phyloP scores from a whole-genome alignment of 1,140 invertebrate genomes.

The Cepaea nemoralis region DNA sequence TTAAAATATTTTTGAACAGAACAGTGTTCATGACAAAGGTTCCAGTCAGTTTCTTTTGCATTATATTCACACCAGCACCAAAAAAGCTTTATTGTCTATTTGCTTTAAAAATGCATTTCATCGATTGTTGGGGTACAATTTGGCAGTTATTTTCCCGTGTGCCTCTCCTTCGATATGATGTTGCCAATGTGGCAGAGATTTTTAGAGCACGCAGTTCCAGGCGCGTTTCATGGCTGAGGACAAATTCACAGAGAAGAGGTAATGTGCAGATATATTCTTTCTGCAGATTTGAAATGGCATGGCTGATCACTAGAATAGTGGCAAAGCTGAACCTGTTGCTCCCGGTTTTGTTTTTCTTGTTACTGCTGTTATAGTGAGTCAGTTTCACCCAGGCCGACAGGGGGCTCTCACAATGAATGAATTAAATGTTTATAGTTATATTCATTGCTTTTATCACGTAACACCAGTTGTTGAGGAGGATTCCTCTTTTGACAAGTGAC shows the following conservation, averaged over 20 bases:
- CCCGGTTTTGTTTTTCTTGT: background rate
- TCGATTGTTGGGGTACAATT: background rate
- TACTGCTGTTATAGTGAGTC: background rate
- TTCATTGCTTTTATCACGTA: slow-evolving; percentile 9
- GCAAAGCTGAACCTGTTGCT: background rate
- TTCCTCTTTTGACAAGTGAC: slow-evolving; percentile 24
- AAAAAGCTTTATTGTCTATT: background rate
- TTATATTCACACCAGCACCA: background rate
- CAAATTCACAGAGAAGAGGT: slow-evolving; percentile 26
- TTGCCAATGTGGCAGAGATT: slow-evolving; percentile 18
- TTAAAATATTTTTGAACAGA: too few relatives aligned
- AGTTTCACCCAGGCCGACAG: background rate
- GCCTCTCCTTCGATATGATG: slow-evolving; percentile 23
- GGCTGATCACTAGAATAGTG: background rate
- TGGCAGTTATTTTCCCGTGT: slow-evolving; percentile 16
- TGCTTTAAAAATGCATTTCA: background rate
- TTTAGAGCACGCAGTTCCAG: slow-evolving; percentile 26
- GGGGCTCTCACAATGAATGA: background rate
- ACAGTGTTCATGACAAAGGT: too few relatives aligned
- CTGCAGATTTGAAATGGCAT: background rate
- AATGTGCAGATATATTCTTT: background rate
- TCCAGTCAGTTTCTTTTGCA: too few relatives aligned
- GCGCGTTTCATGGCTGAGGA: slow-evolving; percentile 22
- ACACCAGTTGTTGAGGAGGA: slow-evolving; percentile 17
- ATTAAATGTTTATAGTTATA: background rate